Evolutionary conservation across 2,888 invertebrate species (phyloP).

Genomic region (Fragum fragum): DNA sequence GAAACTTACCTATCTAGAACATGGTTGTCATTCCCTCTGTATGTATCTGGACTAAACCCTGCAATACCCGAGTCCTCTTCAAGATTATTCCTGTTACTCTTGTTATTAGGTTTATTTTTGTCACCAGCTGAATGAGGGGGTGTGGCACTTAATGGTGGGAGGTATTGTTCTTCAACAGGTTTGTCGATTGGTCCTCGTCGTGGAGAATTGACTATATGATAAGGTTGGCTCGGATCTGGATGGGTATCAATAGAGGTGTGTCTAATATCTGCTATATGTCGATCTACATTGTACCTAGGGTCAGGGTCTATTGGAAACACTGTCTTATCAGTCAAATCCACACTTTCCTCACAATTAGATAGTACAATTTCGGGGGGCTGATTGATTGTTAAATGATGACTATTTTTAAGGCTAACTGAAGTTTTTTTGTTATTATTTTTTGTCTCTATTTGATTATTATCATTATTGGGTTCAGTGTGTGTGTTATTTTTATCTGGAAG

Average conservation of each 20-base stretch:
- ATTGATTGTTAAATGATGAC: not conserved
- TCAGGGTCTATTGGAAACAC: not conserved
- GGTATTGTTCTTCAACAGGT: slow-evolving; percentile 53
- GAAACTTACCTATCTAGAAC: slow-evolving; percentile 72
- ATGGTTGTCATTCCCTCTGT: slow-evolving; percentile 71
- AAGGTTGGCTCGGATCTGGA: slow-evolving; percentile 57
- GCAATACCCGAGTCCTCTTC: slow-evolving; percentile 82
- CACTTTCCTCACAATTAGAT: not conserved
- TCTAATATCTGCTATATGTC: slow-evolving; percentile 48
- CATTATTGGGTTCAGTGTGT: not conserved
- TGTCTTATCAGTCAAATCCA: not conserved
- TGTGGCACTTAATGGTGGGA: slow-evolving; percentile 70
- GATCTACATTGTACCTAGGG: slow-evolving; percentile 16
- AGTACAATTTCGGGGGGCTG: slow-evolving; percentile 10
- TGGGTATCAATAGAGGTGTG: slow-evolving; percentile 60
- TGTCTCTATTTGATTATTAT: not conserved
- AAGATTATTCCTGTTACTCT: slow-evolving; percentile 68
- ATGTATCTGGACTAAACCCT: slow-evolving; percentile 78
- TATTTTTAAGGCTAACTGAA: not conserved
- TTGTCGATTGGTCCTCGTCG: slow-evolving; percentile 49
- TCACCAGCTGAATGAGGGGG: slow-evolving; percentile 70
- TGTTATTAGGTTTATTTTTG: slow-evolving; percentile 55
- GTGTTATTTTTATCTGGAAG: not conserved
- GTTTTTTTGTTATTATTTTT: not conserved
- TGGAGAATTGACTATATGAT: slow-evolving; percentile 59